Percentiles rank a stretch among this genome's conserved stretches.
These are phyloP conservation scores for Pseudococcus jackbeardsleyi DNA, from an alignment of 2,888 invertebrate species.

Conservation along the genomic window DNA sequence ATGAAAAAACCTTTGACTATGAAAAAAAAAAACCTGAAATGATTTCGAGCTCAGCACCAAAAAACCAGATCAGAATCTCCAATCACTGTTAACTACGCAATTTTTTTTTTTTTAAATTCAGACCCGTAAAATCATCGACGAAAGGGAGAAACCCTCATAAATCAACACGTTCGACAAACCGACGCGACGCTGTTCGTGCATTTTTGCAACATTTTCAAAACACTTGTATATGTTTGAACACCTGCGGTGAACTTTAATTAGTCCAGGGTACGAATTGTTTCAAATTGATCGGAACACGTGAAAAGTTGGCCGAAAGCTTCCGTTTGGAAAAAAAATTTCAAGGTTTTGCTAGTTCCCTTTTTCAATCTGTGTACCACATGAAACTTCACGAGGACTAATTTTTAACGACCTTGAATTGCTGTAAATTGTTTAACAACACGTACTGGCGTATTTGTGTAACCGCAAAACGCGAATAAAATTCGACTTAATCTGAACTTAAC, in stretches of 20 bases:
- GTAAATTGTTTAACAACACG: slow-evolving; percentile 34
- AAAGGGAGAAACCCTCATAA: neutral
- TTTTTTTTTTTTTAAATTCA: no score
- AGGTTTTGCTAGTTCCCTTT: neutral
- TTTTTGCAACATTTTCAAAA: neutral
- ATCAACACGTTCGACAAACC: neutral
- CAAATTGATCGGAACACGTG: neutral
- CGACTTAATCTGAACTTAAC: neutral
- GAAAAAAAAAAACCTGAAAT: no score
- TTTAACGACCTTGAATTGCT: neutral
- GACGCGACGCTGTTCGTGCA: neutral
- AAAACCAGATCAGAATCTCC: no score
- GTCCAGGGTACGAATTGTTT: neutral
- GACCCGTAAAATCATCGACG: no score
- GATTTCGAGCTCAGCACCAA: no score
- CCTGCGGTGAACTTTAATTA: neutral
- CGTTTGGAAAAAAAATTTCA: neutral
- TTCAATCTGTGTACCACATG: neutral
- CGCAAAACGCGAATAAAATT: slow-evolving; percentile 15
- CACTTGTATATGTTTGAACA: neutral
- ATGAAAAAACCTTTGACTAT: no score
- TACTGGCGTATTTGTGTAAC: neutral
- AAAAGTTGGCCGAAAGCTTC: neutral
- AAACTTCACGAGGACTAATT: neutral
- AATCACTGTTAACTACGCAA: no score